Base-by-base conservation (phyloP, 2,113 vertebrate genomes). In the Melierax canorus region DNA sequence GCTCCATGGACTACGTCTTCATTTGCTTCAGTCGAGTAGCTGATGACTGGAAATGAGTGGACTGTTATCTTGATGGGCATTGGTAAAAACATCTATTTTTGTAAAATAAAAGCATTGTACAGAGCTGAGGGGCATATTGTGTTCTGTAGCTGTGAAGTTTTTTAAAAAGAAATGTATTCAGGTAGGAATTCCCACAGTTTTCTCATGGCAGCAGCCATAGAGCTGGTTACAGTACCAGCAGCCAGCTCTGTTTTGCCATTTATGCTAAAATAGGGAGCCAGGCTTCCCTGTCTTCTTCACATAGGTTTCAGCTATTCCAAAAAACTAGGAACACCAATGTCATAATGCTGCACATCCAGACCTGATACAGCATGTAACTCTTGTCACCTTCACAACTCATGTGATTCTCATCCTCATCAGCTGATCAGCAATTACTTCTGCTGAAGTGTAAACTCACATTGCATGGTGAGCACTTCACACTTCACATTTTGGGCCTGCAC, bases 351-450 rank as follows among this genome's bases (percentile, higher is more conserved):
- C 39, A 48, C 23, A 10, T 46, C 36, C 27, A 48, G 29, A 60
- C 26, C 30, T 50, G 15, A 32, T 58, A n/a, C 3, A 63, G 7
- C 9, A 51, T 0, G 0, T 24, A 24, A 38, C 5, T 88, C 82
- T 55, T 68, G 22, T 60, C 39, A 39, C 5, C 39, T 68, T 91
- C 63, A 20, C 19, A 43, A 51, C 23, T 79, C 0, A 0, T 59
- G 24, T 64, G 18, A 10, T 86, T 86, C 50, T 18, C 11, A 29
- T 62, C 36, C 50, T 62, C 7, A 46, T 39, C 18, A 27, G 12
- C 68, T 72, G 23, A 66, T 67, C 12, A 3, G 19, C 50, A 79
- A 38, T 41, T 38, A 36, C 13, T 68, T 50, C 34, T 75, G 29
- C 45, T 63, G 34, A 56, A 88, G 38, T 16, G 8, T n/a, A 11